Evolutionary conservation across 1,140 invertebrate species (phyloP).

Genomic region (Drosophila triauraria): DNA sequence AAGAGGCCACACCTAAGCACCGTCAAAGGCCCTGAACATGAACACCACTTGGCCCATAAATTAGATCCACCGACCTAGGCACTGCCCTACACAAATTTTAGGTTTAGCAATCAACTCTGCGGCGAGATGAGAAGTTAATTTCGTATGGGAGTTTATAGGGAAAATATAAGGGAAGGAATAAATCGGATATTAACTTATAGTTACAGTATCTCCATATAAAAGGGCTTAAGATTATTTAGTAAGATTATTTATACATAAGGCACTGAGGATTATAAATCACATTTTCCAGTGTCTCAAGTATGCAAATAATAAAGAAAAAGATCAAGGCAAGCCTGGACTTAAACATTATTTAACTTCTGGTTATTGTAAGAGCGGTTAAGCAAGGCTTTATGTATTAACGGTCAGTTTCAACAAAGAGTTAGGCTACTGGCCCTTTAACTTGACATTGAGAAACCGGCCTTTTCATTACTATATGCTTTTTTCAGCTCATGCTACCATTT

Average conservation of each 20-base stretch:
- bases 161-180: too few species aligned
- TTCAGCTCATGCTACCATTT: too few species aligned
- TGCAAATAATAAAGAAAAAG: not conserved
- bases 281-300: not conserved
- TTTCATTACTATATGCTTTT: too few species aligned
- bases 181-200: too few species aligned
- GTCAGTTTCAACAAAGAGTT: too few species aligned
- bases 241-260: too few species aligned
- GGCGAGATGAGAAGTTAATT: not conserved
- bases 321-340: not conserved
- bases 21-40: conserved; percentile 38
- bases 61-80: conserved; percentile 25
- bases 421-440: too few species aligned
- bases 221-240: not conserved
- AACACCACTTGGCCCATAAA: conserved; percentile 55
- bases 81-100: conserved; percentile 44
- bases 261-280: too few species aligned
- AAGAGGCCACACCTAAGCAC: conserved; percentile 39
- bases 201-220: too few species aligned
- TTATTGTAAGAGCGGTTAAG: not conserved
- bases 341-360: not conserved
- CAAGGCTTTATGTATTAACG: too few species aligned
- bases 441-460: too few species aligned
- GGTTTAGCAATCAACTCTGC: conserved; percentile 1
- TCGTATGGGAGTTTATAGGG: too few species aligned